phyloP scores from a whole-genome alignment of 2,888 invertebrate species.

The Clitarchus hookeri region DNA sequence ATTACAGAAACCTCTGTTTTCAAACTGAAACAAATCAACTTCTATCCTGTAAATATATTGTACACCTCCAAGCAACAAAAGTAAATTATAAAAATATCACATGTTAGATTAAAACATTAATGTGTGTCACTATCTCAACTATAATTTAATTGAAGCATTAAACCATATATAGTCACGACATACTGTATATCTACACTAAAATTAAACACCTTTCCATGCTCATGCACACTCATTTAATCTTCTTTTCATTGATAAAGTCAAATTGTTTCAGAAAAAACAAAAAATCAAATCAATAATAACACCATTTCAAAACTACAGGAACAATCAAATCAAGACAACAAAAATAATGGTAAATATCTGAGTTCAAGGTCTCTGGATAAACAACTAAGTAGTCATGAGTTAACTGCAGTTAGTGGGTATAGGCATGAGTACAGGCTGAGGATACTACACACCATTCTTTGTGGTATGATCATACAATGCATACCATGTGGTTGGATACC shows the following conservation, averaged over 20 bases:
- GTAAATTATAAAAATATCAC: neutral
- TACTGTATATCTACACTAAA: neutral
- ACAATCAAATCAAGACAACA: neutral
- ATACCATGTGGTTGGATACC: slow-evolving; percentile 79
- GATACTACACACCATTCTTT: slow-evolving; percentile 28
- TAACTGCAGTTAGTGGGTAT: neutral
- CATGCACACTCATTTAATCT: neutral
- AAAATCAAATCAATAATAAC: slow-evolving; percentile 4
- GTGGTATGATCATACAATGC: slow-evolving; percentile 40
- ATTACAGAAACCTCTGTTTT: no score
- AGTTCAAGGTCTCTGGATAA: neutral
- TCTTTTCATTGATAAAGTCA: neutral
- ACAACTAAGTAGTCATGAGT: neutral
- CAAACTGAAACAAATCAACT: no score
- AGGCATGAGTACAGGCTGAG: slow-evolving; percentile 36
- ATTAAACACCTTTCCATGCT: neutral
- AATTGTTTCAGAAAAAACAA: neutral
- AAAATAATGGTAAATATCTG: slow-evolving; percentile 6
- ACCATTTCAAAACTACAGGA: neutral
- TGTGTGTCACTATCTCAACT: neutral
- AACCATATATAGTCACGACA: neutral
- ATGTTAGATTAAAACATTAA: neutral
- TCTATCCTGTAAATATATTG: neutral
- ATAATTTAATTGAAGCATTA: neutral
- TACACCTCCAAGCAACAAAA: neutral